phyloP scores from a whole-genome alignment of 2,113 vertebrate species.

The Pongo abelii region DNA sequence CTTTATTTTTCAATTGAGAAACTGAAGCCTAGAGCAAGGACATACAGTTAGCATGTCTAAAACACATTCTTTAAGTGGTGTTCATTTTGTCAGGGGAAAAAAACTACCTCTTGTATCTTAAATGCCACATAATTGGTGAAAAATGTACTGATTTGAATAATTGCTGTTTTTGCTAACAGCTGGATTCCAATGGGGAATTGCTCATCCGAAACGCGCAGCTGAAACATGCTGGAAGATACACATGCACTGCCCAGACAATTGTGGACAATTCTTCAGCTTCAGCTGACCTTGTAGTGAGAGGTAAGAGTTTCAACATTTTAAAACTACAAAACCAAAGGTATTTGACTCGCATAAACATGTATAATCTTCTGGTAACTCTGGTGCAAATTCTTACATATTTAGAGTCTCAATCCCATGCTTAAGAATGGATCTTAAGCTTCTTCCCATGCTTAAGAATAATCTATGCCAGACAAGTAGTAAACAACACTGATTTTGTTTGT shows the following conservation, averaged over 20 bases:
- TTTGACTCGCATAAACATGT: not conserved
- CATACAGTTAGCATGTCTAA: not conserved
- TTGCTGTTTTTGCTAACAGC: conserved; percentile 81
- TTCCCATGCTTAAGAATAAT: not conserved
- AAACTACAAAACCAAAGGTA: not conserved
- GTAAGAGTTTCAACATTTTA: conserved; percentile 83
- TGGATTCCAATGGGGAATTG: conserved; percentile 91
- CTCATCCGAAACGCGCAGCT: conserved; percentile 93
- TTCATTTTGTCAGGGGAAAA: not conserved
- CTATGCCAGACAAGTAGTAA: conserved; percentile 31
- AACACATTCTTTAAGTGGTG: not conserved
- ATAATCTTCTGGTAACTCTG: not conserved
- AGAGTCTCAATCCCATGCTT: not conserved
- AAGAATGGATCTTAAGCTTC: not conserved
- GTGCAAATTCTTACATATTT: not conserved
- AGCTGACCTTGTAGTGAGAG: conserved; percentile 95
- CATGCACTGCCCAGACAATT: conserved; percentile 94
- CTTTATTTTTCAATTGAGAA: not conserved
- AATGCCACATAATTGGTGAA: not conserved
- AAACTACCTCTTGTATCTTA: not conserved
- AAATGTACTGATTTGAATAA: not conserved
- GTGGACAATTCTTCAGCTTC: conserved; percentile 94
- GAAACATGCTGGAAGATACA: conserved; percentile 93
- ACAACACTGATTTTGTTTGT: conserved; percentile 55
- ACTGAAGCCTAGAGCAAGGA: not conserved